Evolutionary conservation across 1,140 invertebrate genomes (phyloP).

Genomic region (Drosophila sucinea): DNA sequence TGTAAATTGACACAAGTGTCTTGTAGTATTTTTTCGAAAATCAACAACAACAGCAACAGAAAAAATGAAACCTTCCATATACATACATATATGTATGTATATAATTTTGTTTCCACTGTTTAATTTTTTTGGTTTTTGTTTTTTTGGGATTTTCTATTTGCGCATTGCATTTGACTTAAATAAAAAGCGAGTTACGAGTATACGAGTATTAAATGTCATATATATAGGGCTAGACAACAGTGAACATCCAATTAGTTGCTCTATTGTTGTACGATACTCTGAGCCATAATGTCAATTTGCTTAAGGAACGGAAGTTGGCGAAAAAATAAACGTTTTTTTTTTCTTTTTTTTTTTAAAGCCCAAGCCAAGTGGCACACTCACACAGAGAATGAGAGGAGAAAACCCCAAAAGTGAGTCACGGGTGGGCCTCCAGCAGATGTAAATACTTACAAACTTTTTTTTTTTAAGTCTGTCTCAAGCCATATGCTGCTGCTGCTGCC

Average conservation of each 20-base stretch:
- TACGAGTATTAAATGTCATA: neutral
- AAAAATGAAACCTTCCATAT: conserved; percentile 6
- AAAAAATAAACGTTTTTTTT: conserved; percentile 36
- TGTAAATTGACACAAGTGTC: conserved; percentile 79
- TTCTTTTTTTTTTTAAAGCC: too few species aligned
- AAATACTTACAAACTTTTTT: conserved; percentile 59
- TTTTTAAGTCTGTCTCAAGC: conserved; percentile 53
- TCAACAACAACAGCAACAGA: conserved; percentile 19
- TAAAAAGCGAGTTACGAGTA: conserved; percentile 6
- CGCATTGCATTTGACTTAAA: conserved; percentile 64
- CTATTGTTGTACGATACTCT: conserved; percentile 60
- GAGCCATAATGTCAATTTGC: conserved; percentile 76
- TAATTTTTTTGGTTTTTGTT: conserved; percentile 39
- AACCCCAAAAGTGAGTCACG: conserved; percentile 72
- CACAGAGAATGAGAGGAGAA: conserved; percentile 48
- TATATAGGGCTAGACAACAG: conserved; percentile 50
- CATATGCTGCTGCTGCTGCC: conserved; percentile 43
- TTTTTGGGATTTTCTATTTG: conserved; percentile 78
- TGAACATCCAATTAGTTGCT: conserved; percentile 66
- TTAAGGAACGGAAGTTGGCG: conserved; percentile 75
- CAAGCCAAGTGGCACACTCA: neutral
- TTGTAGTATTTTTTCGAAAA: conserved; percentile 21
- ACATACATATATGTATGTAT: neutral
- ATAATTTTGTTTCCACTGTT: conserved; percentile 50
- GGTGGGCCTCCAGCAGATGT: conserved; percentile 72